Conservation (phyloP, 1,140 invertebrate species). For the Eriosoma lanigerum region DNA sequence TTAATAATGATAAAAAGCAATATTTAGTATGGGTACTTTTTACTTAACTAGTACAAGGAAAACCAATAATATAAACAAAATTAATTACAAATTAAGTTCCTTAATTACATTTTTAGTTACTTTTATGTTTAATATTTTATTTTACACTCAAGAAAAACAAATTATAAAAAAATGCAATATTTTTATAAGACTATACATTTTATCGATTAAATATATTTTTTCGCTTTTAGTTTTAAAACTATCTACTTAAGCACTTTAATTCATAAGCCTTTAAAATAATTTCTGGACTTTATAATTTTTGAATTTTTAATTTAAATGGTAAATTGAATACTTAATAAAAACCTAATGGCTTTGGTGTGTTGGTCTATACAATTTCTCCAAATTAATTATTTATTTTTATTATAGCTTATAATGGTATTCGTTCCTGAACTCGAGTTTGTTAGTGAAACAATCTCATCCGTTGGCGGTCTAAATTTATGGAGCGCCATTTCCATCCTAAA, state of each 20-base stretch:
- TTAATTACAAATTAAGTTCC: slow-evolving; percentile 17
- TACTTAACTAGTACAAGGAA: neutral
- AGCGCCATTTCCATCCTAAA: too few relatives aligned
- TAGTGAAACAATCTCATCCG: neutral
- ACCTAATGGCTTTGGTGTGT: neutral
- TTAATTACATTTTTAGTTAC: slow-evolving; percentile 6
- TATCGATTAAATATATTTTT: neutral
- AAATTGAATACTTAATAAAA: slow-evolving; percentile 20
- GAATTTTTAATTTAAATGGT: slow-evolving; percentile 11
- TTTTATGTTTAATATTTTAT: neutral
- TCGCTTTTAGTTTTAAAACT: slow-evolving; percentile 4
- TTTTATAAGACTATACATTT: neutral
- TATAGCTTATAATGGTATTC: neutral
- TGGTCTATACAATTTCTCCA: neutral
- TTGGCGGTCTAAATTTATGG: neutral
- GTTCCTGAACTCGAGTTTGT: neutral
- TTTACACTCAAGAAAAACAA: neutral
- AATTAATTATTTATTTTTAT: slow-evolving; percentile 32
- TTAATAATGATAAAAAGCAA: neutral
- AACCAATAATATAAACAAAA: neutral
- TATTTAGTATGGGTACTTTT: neutral
- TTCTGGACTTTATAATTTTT: neutral
- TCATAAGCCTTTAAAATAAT: neutral
- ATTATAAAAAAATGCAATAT: neutral
- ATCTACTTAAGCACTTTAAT: neutral